Conservation (phyloP, 1,140 invertebrate species). For the Leptopilina boulardi region DNA sequence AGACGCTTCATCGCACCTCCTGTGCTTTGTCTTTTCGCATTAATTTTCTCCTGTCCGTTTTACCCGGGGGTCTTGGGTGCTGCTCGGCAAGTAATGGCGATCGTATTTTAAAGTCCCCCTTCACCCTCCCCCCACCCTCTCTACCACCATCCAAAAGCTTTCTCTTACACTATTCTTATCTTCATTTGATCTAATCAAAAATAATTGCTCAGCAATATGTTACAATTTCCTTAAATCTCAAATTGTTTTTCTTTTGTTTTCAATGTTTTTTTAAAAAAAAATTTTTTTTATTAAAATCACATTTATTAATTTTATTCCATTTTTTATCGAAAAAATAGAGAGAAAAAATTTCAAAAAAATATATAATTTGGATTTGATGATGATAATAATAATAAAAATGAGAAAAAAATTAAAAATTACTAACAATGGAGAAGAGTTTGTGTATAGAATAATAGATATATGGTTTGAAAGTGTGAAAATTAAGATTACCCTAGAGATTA, state of each 20-base stretch:
- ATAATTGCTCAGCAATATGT: conserved; percentile 2
- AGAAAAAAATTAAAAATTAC: no score
- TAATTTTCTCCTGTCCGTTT: conserved; percentile 37
- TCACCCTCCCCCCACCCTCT: not conserved
- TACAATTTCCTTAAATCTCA: not conserved
- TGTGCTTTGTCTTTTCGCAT: conserved; percentile 30
- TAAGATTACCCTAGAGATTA: conserved; percentile 33
- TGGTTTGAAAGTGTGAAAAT: conserved; percentile 19
- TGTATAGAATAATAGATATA: no score
- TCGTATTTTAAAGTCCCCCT: conserved; percentile 27
- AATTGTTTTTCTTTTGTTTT: not conserved
- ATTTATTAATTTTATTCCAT: no score
- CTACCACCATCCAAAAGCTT: not conserved
- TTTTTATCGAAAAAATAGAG: no score
- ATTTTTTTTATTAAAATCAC: no score
- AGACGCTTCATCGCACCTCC: conserved; percentile 39
- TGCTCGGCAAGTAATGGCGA: conserved; percentile 4
- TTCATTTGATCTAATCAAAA: conserved; percentile 1
- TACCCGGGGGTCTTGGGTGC: conserved; percentile 3
- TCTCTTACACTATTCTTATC: conserved; percentile 16
- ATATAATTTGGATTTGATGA: no score
- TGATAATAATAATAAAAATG: no score
- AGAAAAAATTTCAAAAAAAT: no score
- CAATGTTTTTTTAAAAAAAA: no score
- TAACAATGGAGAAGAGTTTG: no score